Evolutionary conservation across 2,888 invertebrate species (phyloP).

Genomic region (Drosophila lacicola): DNA sequence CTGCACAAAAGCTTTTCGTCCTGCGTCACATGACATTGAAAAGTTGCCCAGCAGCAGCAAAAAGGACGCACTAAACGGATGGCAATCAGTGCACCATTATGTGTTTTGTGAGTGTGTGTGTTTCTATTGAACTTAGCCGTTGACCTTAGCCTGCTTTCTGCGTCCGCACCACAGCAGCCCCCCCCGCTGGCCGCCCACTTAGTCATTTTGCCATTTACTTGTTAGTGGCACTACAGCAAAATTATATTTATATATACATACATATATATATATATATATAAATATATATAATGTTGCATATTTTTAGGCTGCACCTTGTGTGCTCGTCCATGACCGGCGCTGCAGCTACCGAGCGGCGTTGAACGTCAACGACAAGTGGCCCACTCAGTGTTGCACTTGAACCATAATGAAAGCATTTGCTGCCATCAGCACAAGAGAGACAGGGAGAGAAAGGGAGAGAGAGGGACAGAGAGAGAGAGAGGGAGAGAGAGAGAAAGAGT

Average conservation of each 20-base stretch:
- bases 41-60: conserved; percentile 41
- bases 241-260: conserved; percentile 1
- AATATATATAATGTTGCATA: conserved; percentile 49
- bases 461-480: conserved; percentile 3
- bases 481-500: neutral
- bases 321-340: conserved; percentile 53
- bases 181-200: conserved; percentile 48
- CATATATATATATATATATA: neutral
- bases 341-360: conserved; percentile 32
- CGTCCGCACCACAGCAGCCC: conserved; percentile 7
- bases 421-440: conserved; percentile 50
- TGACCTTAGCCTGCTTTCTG: conserved; percentile 75
- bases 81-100: conserved; percentile 71
- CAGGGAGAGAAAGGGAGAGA: neutral
- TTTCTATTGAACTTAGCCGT: conserved; percentile 72
- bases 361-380: conserved; percentile 67
- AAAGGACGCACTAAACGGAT: conserved; percentile 59
- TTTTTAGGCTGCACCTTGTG: conserved; percentile 55
- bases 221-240: conserved; percentile 44
- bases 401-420: conserved; percentile 78
- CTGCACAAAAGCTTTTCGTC: conserved; percentile 45
- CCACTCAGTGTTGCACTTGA: conserved; percentile 78
- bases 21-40: conserved; percentile 69
- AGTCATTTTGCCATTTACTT: conserved; percentile 63
- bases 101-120: conserved; percentile 19